Evolutionary conservation across 2,113 vertebrate genomes (phyloP), one percentile per base, ranked within the genome.

Genomic region (Talpa occidentalis): DNA sequence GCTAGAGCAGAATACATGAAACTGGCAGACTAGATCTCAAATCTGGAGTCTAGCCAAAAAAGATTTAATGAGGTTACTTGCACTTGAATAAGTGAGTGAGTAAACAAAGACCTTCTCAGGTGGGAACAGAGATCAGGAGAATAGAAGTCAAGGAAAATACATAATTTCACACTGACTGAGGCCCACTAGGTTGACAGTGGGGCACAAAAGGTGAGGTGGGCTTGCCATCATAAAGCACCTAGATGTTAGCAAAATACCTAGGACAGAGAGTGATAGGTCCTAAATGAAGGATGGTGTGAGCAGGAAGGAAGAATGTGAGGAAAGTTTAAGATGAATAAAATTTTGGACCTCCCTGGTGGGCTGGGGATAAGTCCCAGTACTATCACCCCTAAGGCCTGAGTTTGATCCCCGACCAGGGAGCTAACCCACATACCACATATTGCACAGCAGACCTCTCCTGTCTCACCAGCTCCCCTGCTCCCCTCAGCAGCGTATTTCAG

Each of bases 241-340:
- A 60, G 44, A 44, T 44, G 52, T 37, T 24, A 56, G 74, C 15
- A 82, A 88, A 91, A 47, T 42, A 72, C 78, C 59, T 32, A 19
- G 7, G 11, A 87, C 16, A 14, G 12, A n/a, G 85, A 78, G 56
- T 78, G 52, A 67, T 2, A 60, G 6, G 5, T 1, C 2, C 37
- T 83, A 79, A 52, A 42, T 30, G 49, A 90, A 88, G 32, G n/a
- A 56, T 35, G 69, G 24, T 86, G 10, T 32, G 10, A 91, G 37
- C 5, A 90, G 37, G 93, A 78, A 81, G 40, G 44, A 70, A 93
- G 40, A 79, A 35, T 56, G 42, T 17, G 26, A 78, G 22, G 35
- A 85, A 66, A 82, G 11, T 76, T 87, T 69, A 17, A 90, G 86
- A 66, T 47, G 24, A 26, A 94, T n/a, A 73, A 85, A 70, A 12